A percentile compares a stretch with the other conserved stretches of the same genome.
Conservation (phyloP, 2,113 vertebrate genomes). For the Corythoichthys intestinalis region DNA sequence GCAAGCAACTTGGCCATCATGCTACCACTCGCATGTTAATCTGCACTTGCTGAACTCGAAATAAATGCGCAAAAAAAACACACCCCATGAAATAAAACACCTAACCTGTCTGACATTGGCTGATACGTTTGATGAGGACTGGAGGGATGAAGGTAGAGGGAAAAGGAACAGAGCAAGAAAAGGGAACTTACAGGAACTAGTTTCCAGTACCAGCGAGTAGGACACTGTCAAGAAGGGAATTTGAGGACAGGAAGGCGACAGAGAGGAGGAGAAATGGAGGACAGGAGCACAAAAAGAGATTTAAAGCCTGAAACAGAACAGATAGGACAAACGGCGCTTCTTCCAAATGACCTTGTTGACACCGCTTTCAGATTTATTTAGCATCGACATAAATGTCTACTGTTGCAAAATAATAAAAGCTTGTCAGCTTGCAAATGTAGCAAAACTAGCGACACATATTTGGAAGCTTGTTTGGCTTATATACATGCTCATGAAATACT, state of each 20-base stretch:
- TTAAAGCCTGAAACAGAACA: conserved; percentile 45
- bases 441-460: conserved; percentile 12
- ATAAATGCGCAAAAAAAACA: neutral
- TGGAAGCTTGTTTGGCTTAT: conserved; percentile 7
- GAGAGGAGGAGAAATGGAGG: conserved; percentile 37
- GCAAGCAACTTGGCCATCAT: neutral
- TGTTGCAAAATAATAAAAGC: neutral
- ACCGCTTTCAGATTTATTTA: conserved; percentile 7
- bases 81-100: conserved; percentile 10
- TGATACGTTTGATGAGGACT: conserved; percentile 55
- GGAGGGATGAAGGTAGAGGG: conserved; percentile 51
- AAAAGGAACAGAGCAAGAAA: conserved; percentile 56
- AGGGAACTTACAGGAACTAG: conserved; percentile 80
- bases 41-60: neutral
- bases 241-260: conserved; percentile 40
- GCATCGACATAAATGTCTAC: neutral
- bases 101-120: conserved; percentile 50
- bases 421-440: neutral
- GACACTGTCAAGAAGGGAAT: conserved; percentile 69
- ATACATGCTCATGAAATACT: conserved; percentile 39
- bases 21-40: neutral
- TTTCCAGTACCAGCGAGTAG: conserved; percentile 80
- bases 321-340: conserved; percentile 22
- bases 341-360: conserved; percentile 25
- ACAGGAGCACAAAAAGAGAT: conserved; percentile 50